phyloP scores from a whole-genome alignment of 2,797 vertebrate genomes.

The Acrossocheilus fasciatus region DNA sequence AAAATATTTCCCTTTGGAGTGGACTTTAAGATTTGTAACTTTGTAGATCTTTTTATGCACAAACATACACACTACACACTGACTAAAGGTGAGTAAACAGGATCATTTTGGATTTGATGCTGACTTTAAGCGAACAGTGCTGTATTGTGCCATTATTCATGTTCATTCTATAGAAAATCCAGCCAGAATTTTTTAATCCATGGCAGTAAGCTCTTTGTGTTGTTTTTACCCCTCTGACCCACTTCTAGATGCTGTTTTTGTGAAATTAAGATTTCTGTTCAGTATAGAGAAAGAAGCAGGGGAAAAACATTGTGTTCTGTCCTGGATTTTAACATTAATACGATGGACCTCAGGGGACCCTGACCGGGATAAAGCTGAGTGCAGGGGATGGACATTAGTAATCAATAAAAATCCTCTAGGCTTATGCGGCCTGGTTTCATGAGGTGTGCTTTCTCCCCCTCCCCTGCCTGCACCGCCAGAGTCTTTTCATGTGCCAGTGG shows the following conservation, averaged over 20 bases:
- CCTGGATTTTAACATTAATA: slow-evolving; percentile 46
- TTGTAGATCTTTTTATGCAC: too few species aligned
- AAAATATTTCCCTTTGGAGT: too few species aligned
- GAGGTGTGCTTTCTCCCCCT: slow-evolving; percentile 61
- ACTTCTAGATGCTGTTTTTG: slow-evolving; percentile 44
- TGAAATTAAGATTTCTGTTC: slow-evolving; percentile 48
- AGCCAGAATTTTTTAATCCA: slow-evolving; percentile 29
- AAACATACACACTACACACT: too few species aligned
- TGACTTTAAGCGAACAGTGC: neutral
- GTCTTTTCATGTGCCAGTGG: neutral
- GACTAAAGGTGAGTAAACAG: neutral
- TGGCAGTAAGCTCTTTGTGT: slow-evolving; percentile 32
- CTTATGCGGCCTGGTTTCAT: slow-evolving; percentile 74
- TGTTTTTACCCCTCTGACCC: slow-evolving; percentile 46
- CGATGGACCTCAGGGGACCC: slow-evolving; percentile 37
- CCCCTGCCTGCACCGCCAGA: neutral
- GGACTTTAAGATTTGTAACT: too few species aligned
- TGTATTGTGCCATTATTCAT: slow-evolving; percentile 24
- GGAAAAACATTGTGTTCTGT: slow-evolving; percentile 37
- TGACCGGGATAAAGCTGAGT: slow-evolving; percentile 64
- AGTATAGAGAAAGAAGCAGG: slow-evolving; percentile 28
- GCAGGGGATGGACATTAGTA: slow-evolving; percentile 68
- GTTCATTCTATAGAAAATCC: slow-evolving; percentile 19
- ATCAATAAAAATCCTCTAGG: slow-evolving; percentile 75
- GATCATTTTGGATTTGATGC: neutral